A percentile compares a stretch with the other conserved stretches of the same genome.
phyloP scores from a whole-genome alignment of 2,797 vertebrate species.

The Epinephelus awoara region DNA sequence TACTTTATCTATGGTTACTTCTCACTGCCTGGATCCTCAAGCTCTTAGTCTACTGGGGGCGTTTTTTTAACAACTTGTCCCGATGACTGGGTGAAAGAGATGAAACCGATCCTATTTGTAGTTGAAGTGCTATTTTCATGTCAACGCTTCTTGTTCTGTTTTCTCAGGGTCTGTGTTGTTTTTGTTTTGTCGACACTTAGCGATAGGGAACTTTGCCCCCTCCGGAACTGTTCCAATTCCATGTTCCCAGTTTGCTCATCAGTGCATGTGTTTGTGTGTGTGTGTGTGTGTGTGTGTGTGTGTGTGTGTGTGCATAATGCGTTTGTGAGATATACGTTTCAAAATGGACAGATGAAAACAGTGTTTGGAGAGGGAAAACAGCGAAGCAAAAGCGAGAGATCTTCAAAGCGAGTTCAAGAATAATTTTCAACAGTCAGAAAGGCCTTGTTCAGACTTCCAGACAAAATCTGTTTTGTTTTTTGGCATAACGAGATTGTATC shows the following conservation, averaged over 20 bases:
- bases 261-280: constrained; percentile 16
- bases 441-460: too few species aligned
- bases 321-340: constrained; percentile 28
- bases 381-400: constrained; percentile 15
- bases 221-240: constrained; percentile 71
- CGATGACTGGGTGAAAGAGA: constrained; percentile 51
- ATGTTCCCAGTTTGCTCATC: constrained; percentile 54
- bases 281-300: not conserved
- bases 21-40: constrained; percentile 43
- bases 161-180: constrained; percentile 61
- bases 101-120: constrained; percentile 57
- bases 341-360: constrained; percentile 27
- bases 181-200: constrained; percentile 66
- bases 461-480: too few species aligned
- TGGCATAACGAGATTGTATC: too few species aligned
- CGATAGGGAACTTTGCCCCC: constrained; percentile 65
- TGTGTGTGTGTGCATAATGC: not conserved
- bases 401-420: constrained; percentile 26
- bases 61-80: constrained; percentile 50
- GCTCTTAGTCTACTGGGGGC: constrained; percentile 40
- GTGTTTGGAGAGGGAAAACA: constrained; percentile 13
- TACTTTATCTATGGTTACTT: constrained; percentile 57
- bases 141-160: constrained; percentile 45
- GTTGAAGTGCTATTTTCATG: constrained; percentile 58
- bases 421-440: constrained; percentile 3